Base-by-base conservation (phyloP, 2,113 vertebrate genomes). In the Daphoenositta chrysoptera region DNA sequence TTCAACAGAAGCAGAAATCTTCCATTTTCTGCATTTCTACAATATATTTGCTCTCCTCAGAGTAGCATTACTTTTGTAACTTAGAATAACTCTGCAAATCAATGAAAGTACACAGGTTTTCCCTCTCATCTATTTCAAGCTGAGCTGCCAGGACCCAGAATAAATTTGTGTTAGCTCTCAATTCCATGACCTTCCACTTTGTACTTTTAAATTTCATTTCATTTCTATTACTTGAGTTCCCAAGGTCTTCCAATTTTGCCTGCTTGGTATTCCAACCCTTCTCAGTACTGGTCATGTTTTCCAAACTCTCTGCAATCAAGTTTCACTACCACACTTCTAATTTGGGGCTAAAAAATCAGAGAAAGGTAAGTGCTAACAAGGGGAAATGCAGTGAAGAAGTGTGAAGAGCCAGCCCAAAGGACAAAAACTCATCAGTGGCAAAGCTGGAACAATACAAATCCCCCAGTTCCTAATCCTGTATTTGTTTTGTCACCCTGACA, bases 161-260 rank as follows among this genome's bases (percentile, higher is more conserved):
- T 90, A 97, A 96, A 95, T 91, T 92, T 33, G 4, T 76, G 73
- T 87, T 91, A 82, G 80, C 53, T 94, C 91, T 89, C 91, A 77
- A 68, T 79, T 96, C 72, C 70, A 69, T 53, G 77, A 93, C 94
- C 95, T 97, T 97, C 89, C 61, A 87, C 81, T 93, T 94, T 69
- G 83, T 93, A 94, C 87, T 92, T 94, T 82, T 89, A 95, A 91
- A 93, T 97, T 96, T 91, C 72, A 93, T 96, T 96, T 95, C 79
- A 92, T 94, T 96, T 95, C 95, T 84, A 91, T 96, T 95, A 94
- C 89, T 83, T 30, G 72, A 89, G 89, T 76, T 89, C 87, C 40
- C 77, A 84, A 96, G 89, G 81, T 95, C 90, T 81, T 92, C 91
- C 65, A 81, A 22, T 91, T 85, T 70, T 79, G 28, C 81, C 87